A percentile compares a stretch with the other conserved stretches of the same genome.
These are phyloP conservation scores for Cyphomyrmex costatus DNA, from an alignment of 1,140 invertebrate genomes.

Conservation along the genomic window DNA sequence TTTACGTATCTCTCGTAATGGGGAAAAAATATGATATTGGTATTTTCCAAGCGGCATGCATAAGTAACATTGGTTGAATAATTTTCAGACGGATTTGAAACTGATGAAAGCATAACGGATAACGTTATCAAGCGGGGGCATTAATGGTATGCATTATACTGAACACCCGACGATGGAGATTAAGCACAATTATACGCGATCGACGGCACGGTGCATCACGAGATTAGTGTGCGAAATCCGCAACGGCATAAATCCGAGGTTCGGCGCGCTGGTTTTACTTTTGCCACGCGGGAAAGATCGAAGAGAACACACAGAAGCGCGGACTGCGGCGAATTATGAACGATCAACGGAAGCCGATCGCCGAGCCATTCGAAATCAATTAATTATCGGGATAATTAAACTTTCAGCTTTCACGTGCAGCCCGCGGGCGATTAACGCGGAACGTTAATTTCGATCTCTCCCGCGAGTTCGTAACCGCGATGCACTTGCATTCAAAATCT, in stretches of 20 bases:
- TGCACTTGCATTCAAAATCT: conserved; percentile 67
- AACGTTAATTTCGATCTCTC: conserved; percentile 70
- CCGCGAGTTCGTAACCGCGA: conserved; percentile 81
- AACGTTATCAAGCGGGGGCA: conserved; percentile 46
- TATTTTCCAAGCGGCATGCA: background rate
- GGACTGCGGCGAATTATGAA: conserved; percentile 77
- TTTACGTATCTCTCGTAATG: background rate
- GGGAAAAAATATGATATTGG: background rate
- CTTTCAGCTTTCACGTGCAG: conserved; percentile 78
- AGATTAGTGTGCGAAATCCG: conserved; percentile 40
- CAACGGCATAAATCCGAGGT: conserved; percentile 48
- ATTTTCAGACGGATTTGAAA: conserved; percentile 43
- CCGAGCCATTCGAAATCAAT: conserved; percentile 81
- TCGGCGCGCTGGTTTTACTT: conserved; percentile 55
- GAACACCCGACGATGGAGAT: conserved; percentile 41
- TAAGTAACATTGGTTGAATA: conserved; percentile 26
- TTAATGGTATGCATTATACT: conserved; percentile 53
- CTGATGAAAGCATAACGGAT: conserved; percentile 42
- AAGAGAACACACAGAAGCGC: conserved; percentile 37
- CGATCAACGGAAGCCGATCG: conserved; percentile 70
- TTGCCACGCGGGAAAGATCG: conserved; percentile 50
- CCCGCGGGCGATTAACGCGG: conserved; percentile 79
- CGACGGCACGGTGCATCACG: conserved; percentile 38
- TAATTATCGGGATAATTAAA: conserved; percentile 83
- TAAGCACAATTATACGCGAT: conserved; percentile 55